Evolutionary conservation across 1,140 invertebrate species (phyloP).

Genomic region (Drosophila oshimai): DNA sequence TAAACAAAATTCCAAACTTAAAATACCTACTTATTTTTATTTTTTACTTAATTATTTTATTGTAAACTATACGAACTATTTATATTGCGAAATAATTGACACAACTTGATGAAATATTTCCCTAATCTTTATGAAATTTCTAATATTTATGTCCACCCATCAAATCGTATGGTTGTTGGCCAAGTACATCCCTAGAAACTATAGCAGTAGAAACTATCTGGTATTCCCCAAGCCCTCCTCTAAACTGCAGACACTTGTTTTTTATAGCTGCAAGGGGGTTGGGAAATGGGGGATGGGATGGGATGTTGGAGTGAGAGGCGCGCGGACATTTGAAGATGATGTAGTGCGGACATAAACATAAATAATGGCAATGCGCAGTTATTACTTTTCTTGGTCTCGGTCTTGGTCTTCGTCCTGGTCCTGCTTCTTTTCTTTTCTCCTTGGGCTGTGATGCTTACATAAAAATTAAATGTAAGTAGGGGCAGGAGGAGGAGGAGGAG

Average conservation of each 20-base stretch:
- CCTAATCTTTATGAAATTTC: too few relatives aligned
- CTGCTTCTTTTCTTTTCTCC: conserved; percentile 2
- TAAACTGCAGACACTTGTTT: conserved; percentile 63
- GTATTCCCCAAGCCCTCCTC: not conserved
- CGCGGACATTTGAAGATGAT: conserved; percentile 76
- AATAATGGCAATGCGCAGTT: conserved; percentile 79
- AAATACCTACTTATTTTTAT: too few relatives aligned
- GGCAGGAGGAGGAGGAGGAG: not conserved
- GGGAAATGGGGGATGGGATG: too few relatives aligned
- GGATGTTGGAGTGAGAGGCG: conserved; percentile 2
- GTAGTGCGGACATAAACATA: conserved; percentile 79
- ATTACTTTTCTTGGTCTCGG: conserved; percentile 62
- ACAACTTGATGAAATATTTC: too few relatives aligned
- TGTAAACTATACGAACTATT: too few relatives aligned
- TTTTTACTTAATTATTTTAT: too few relatives aligned
- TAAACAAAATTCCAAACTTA: too few relatives aligned
- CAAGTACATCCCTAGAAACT: conserved; percentile 9
- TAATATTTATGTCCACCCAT: too few relatives aligned
- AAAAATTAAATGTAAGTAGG: conserved; percentile 67
- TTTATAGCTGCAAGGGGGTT: conserved; percentile 56
- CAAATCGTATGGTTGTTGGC: not conserved
- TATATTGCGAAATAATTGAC: too few relatives aligned
- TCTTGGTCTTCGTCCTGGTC: not conserved
- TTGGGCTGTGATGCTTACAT: conserved; percentile 60
- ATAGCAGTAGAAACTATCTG: not conserved